Evolutionary conservation across 2,888 invertebrate genomes (phyloP), one percentile per base, ranked within the genome.

Genomic region (Pollenia labialis): DNA sequence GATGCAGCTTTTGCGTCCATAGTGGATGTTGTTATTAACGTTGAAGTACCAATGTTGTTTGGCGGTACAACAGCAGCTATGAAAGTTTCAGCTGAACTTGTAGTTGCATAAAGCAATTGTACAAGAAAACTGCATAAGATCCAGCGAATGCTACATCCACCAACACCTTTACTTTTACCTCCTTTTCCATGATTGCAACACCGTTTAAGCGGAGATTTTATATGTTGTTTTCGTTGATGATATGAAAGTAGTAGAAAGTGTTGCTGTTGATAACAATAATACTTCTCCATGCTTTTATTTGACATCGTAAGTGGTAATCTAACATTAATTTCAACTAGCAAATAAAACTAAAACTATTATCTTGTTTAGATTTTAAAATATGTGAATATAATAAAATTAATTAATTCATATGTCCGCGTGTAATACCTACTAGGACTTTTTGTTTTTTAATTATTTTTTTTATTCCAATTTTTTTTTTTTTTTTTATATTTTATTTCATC

Each of bases 241-340:
- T 89, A 90, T 90, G 90, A 91, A 90, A 90, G 89, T 90, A 82
- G 88, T 75, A 42, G 85, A 81, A 74, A 81, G 64, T 74, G 64
- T 11, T 82, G 87, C 23, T 66, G 58, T 64, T 84, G 81, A 81
- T 74, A 88, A 42, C 75, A 85, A 79, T 60, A 81, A 84, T 68
- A 84, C 71, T 84, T 88, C 71, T 64, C 64, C 71, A 3, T 40
- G n/a, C 14, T 68, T 52, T 52, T 14, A 7, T 76, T 87, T 77
- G 44, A 64, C 85, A 87, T 87, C 77, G 64, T 85, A 32, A 32
- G 6, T 32, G 32, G 6, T 32, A 32, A 32, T 32, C 32, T 0
- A 0, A 58, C 50, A 69, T 48, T 46, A 18, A 71, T 60, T 54
- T 69, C 2, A 52, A 68, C 7, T 68, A 6, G 7, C 6, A 58